phyloP scores from a whole-genome alignment of 2,113 vertebrate genomes.

The Aramus guarauna region DNA sequence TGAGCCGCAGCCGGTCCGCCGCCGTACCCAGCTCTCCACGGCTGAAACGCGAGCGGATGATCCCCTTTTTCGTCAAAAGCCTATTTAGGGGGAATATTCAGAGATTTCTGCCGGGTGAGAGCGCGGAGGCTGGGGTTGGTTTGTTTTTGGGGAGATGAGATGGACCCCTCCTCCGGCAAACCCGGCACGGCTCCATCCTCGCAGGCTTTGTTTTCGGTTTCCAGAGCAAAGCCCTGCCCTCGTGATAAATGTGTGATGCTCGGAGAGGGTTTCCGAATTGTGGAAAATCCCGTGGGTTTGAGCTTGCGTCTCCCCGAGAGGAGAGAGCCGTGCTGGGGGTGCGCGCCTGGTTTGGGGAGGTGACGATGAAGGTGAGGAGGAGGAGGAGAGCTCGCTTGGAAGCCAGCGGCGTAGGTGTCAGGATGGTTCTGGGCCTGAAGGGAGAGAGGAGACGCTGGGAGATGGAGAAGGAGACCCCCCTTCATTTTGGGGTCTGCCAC shows the following conservation, averaged over 20 bases:
- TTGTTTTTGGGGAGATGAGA: too few relatives aligned
- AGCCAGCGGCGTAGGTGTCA: neutral
- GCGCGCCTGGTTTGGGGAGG: neutral
- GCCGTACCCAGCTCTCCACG: accelerated
- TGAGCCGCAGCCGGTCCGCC: accelerated
- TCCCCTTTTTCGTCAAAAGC: neutral
- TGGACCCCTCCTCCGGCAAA: accelerated
- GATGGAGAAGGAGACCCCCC: neutral
- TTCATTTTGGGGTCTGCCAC: neutral
- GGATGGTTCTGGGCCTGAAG: neutral
- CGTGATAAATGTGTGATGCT: neutral
- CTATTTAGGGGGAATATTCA: neutral
- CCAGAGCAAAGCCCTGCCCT: neutral
- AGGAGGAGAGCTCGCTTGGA: neutral
- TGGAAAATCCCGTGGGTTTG: neutral
- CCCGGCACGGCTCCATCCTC: neutral
- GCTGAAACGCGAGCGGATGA: accelerated
- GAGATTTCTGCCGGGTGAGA: neutral
- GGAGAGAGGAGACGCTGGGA: neutral
- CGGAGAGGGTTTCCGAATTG: neutral
- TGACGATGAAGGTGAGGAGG: neutral
- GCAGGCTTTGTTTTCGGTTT: neutral
- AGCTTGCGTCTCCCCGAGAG: neutral
- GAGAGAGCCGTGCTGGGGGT: neutral
- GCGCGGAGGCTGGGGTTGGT: neutral